These are phyloP conservation scores for Haliclona indistincta DNA, from an alignment of 37 sponge, comb jelly and placozoan genomes.

Conservation along the genomic window DNA sequence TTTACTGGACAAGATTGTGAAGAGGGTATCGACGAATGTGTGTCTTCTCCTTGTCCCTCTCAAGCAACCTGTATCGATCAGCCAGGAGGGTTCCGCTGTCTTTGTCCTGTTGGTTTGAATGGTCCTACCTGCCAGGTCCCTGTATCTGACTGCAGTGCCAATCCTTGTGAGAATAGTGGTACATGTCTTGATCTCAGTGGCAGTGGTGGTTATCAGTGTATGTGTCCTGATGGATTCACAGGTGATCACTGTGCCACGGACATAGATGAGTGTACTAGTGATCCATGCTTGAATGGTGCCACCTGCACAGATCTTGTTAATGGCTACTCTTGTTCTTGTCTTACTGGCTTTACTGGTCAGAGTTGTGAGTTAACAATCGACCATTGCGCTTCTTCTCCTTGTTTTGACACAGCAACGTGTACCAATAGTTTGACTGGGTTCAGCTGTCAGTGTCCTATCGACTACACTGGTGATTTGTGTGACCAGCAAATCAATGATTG, in stretches of 20 bases:
- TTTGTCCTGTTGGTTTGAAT: constrained; percentile 26
- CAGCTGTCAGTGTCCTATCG: constrained; percentile 38
- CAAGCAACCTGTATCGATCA: constrained; percentile 38
- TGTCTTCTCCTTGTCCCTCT: constrained; percentile 37
- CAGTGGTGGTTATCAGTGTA: constrained; percentile 18
- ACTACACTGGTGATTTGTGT: constrained; percentile 16
- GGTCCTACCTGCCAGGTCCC: constrained; percentile 9
- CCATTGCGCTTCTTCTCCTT: constrained; percentile 17
- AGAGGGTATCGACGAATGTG: constrained; percentile 44
- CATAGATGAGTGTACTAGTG: constrained; percentile 53
- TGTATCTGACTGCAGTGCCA: constrained; percentile 10
- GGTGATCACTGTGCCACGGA: constrained; percentile 42
- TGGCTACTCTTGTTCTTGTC: constrained; percentile 52
- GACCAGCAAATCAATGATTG: constrained; percentile 26
- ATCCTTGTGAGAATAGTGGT: constrained; percentile 38
- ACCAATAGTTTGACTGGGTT: constrained; percentile 14
- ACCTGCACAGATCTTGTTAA: constrained; percentile 52
- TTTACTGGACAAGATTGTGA: constrained; percentile 51
- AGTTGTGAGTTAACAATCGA: constrained; percentile 25
- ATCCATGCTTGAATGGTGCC: constrained; percentile 57
- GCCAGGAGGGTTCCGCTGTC: constrained; percentile 7
- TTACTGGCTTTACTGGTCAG: constrained; percentile 45
- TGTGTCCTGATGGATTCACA: constrained; percentile 51
- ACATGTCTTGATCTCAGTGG: constrained; percentile 12
- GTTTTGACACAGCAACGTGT: constrained; percentile 52